These are phyloP conservation scores for Melikaiella ostensackeni DNA, from an alignment of 2,888 invertebrate genomes.

Conservation along the genomic window DNA sequence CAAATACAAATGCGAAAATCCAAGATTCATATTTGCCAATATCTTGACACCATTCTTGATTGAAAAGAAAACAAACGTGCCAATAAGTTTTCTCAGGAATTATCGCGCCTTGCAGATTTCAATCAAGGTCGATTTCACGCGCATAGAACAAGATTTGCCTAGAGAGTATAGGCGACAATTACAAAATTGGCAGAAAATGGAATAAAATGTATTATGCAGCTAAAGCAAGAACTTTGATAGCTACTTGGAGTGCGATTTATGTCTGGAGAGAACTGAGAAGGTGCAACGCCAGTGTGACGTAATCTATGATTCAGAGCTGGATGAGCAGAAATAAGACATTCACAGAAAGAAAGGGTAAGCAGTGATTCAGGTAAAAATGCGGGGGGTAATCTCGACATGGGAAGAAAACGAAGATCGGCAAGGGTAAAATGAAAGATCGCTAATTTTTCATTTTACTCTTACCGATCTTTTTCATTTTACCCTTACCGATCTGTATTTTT, in stretches of 20 bases:
- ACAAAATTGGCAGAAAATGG: conserved; percentile 13
- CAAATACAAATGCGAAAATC: neutral
- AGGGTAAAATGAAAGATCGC: too few relatives aligned
- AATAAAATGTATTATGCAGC: neutral
- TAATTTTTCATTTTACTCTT: too few relatives aligned
- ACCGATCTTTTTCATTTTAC: too few relatives aligned
- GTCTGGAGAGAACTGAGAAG: conserved; percentile 44
- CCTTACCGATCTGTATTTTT: too few relatives aligned
- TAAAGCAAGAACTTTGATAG: neutral
- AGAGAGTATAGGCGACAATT: neutral
- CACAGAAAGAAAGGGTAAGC: too few relatives aligned
- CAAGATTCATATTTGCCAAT: conserved; percentile 1
- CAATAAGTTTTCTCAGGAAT: neutral
- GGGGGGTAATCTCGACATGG: too few relatives aligned
- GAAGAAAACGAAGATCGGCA: too few relatives aligned
- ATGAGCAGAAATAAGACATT: conserved; percentile 49
- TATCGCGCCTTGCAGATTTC: conserved; percentile 13
- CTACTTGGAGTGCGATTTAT: conserved; percentile 6
- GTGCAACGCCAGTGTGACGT: conserved; percentile 48
- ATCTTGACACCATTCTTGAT: conserved; percentile 24
- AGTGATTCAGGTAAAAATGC: too few relatives aligned
- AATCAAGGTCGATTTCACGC: conserved; percentile 25
- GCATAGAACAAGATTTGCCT: conserved; percentile 4
- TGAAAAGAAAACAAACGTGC: neutral
- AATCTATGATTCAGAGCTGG: conserved; percentile 54